Conservation (phyloP, 1,140 invertebrate species). For the Meloidogyne hapla region DNA sequence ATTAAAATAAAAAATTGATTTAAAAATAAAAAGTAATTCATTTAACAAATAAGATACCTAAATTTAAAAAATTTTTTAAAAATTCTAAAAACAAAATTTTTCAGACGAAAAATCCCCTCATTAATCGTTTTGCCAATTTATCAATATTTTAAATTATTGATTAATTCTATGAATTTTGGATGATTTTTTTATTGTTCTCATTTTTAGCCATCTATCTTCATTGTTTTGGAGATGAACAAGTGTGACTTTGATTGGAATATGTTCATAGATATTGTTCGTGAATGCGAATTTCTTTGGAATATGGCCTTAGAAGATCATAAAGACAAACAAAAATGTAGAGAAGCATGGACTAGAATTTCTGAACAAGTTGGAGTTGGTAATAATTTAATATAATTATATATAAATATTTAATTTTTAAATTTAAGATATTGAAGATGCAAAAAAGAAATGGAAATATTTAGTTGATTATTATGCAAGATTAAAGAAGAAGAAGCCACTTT, state of each 20-base stretch:
- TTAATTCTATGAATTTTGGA: not conserved
- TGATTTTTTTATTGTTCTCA: no score
- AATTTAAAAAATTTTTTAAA: not conserved
- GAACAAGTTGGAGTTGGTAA: conserved; percentile 15
- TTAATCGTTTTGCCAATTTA: no score
- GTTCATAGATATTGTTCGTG: conserved; percentile 8
- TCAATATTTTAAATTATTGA: no score
- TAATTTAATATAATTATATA: conserved; percentile 3
- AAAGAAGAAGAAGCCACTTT: conserved; percentile 8
- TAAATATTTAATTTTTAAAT: not conserved
- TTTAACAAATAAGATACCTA: not conserved
- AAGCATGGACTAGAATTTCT: conserved; percentile 10
- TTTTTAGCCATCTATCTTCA: no score
- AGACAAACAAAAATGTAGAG: not conserved
- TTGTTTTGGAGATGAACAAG: not conserved
- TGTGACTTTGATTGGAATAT: not conserved
- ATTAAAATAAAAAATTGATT: conserved; percentile 7
- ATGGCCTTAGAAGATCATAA: conserved; percentile 11
- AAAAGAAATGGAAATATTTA: conserved; percentile 22
- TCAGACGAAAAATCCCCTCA: no score
- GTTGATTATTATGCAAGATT: conserved; percentile 19
- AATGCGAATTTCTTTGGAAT: conserved; percentile 12
- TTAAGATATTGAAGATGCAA: conserved; percentile 9
- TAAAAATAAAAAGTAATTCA: not conserved
- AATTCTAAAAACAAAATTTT: not conserved